Evolutionary conservation across 2,113 vertebrate species (phyloP), one percentile per base, ranked within the genome.

Genomic region (Hypanus sabinus): DNA sequence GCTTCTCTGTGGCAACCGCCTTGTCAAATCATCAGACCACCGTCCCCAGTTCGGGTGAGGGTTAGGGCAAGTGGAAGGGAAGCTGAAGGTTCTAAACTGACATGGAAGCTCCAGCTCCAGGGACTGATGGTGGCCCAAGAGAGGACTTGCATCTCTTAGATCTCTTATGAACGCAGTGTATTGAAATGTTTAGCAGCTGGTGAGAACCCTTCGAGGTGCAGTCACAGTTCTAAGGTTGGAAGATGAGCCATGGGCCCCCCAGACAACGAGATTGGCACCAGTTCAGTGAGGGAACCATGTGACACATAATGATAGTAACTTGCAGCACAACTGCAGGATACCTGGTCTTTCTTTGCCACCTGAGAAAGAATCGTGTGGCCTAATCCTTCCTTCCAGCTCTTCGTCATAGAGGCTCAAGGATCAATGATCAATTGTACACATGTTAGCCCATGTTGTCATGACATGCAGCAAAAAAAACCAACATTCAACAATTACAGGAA

Each of bases 1-100:
- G 94, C 94, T 94, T 94, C 94, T 94, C 83, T 80, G 94, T 18
- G 94, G 94, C 2, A n/a, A 79, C 88, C 9, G 24, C 36, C 68
- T 92, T 36, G 68, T 33, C 36, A 9, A 38, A 71, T 92, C 20
- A 16, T 73, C 65, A 38, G 62, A 38, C 68, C 33, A 38, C n/a
- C 62, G 18, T 79, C 65, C 33, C 27, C 62, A 33, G 18, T 36
- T 14, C 73, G 36, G 68, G 12, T 10, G 36, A 30, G 68, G 38
- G 55, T 55, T 55, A 14, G 36, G 38, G 5, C 91, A 71, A 38
- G 36, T 73, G 65, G 20, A 46, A 73, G 36, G 20, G 12, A 1
- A 1, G 10, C 20, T 55, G 33, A 14, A 20, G 20, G 18, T 22
- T 73, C 2, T 20, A 73, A 73, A 65, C 8, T 46, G 62, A 46